Evolutionary conservation across 1,140 invertebrate species (phyloP).

Genomic region (Aphis gossypii): DNA sequence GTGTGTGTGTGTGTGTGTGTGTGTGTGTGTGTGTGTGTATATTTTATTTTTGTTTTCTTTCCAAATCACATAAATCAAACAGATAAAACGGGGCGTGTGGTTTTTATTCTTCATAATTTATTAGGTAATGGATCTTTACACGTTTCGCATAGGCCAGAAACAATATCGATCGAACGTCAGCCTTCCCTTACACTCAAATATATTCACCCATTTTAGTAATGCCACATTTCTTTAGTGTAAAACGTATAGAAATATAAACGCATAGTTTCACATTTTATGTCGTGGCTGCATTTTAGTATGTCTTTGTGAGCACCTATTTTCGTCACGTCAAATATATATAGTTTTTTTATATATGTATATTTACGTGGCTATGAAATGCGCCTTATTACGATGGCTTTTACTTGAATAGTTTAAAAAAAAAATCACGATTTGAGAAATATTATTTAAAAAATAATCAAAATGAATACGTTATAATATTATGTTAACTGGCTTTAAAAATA

Average conservation of each 20-base stretch:
- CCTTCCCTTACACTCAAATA: not conserved
- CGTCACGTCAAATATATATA: no score
- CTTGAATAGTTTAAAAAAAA: not conserved
- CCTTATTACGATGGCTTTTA: not conserved
- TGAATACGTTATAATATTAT: not conserved
- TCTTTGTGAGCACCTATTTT: not conserved
- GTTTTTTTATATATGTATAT: no score
- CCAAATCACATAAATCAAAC: constrained; percentile 4
- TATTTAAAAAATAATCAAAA: not conserved
- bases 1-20: not conserved
- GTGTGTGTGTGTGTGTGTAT: not conserved
- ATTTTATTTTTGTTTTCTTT: not conserved
- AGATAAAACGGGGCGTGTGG: not conserved
- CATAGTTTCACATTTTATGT: not conserved
- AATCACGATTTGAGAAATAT: not conserved
- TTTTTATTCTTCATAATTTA: constrained; percentile 15
- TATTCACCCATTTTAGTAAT: not conserved
- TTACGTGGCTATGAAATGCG: not conserved
- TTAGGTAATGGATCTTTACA: not conserved
- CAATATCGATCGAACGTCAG: not conserved
- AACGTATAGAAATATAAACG: not conserved
- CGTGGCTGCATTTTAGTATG: not conserved
- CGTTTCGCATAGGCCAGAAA: not conserved
- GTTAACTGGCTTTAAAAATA: not conserved
- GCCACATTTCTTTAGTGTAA: not conserved